These are phyloP conservation scores for Phalanger gymnotis DNA, from an alignment of 2,797 vertebrate species.

Conservation along the genomic window DNA sequence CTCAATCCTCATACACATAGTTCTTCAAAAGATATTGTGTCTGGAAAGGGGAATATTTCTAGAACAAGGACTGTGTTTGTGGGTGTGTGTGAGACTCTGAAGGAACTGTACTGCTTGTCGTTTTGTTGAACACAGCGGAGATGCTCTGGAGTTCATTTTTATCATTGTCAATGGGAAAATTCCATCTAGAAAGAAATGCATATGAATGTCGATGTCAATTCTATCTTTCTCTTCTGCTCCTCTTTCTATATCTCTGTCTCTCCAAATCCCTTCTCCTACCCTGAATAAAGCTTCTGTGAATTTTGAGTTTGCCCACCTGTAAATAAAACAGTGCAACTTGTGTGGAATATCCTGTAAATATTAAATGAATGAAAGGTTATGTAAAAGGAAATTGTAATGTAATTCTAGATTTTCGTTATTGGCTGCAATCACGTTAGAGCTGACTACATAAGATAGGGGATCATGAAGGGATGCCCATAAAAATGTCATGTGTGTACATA, in stretches of 20 bases:
- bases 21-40: neutral
- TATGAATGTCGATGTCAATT: neutral
- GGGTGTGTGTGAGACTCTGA: constrained; percentile 9
- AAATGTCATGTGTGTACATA: constrained; percentile 28
- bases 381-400: neutral
- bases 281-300: constrained; percentile 5
- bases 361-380: constrained; percentile 21
- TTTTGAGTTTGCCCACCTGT: neutral
- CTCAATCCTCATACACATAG: neutral
- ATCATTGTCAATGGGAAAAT: constrained; percentile 38
- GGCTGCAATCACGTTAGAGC: neutral
- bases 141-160: constrained; percentile 25
- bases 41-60: constrained; percentile 27
- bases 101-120: neutral
- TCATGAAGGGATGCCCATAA: neutral
- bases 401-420: constrained; percentile 47
- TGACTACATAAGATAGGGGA: neutral
- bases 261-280: constrained; percentile 17
- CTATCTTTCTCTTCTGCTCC: neutral
- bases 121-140: constrained; percentile 42
- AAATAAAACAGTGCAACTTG: constrained; percentile 10
- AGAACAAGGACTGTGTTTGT: neutral
- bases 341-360: constrained; percentile 38
- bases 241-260: neutral
- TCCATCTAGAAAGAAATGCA: neutral